phyloP scores from a whole-genome alignment of 1,140 invertebrate species.

The Anadara kagoshimensis region DNA sequence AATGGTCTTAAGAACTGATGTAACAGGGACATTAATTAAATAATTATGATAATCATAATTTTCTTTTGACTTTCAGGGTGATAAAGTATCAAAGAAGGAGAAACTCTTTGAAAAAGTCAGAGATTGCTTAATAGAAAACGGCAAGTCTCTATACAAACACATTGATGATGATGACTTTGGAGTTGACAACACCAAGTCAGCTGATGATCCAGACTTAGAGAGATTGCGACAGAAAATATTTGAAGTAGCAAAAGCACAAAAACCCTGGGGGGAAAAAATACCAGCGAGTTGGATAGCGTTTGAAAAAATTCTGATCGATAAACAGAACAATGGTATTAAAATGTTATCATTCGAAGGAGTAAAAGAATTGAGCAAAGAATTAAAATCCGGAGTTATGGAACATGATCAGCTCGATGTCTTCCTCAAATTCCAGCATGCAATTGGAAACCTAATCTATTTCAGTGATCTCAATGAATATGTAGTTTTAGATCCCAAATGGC shows the following conservation, averaged over 20 bases:
- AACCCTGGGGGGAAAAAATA: neutral
- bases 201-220: too few relatives aligned
- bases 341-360: neutral
- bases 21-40: too few relatives aligned
- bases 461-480: neutral
- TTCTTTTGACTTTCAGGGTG: too few relatives aligned
- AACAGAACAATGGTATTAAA: neutral
- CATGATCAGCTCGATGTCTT: neutral
- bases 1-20: too few relatives aligned
- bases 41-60: too few relatives aligned
- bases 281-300: neutral
- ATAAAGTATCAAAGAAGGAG: neutral
- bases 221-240: neutral
- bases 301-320: neutral
- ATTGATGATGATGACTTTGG: neutral
- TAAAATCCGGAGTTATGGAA: neutral
- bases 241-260: neutral
- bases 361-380: neutral
- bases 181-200: too few relatives aligned
- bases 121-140: neutral
- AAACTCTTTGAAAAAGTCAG: neutral
- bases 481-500: constrained; percentile 2
- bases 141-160: neutral
- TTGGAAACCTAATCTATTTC: constrained; percentile 1
- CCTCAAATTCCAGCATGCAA: neutral